These are phyloP conservation scores for Philaethria dido DNA, from an alignment of 2,888 invertebrate species.

Conservation along the genomic window DNA sequence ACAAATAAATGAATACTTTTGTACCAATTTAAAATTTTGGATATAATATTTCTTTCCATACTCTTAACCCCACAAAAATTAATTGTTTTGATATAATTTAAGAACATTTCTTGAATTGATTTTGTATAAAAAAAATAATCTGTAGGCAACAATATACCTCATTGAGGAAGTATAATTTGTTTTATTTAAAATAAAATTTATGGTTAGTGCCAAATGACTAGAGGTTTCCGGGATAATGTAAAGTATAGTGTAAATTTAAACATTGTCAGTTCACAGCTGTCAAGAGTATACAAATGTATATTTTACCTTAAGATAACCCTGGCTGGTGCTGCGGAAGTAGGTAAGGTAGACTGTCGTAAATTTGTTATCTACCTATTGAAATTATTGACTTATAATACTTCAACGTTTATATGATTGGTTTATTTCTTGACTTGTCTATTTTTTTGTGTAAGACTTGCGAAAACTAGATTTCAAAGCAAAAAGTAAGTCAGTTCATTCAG, in stretches of 20 bases:
- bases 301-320: slow-evolving; percentile 41
- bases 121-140: too few relatives aligned
- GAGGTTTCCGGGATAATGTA: slow-evolving; percentile 27
- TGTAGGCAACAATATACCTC: neutral
- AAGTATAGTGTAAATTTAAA: slow-evolving; percentile 21
- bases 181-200: slow-evolving; percentile 24
- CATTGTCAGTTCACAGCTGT: slow-evolving; percentile 8
- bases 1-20: neutral
- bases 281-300: slow-evolving; percentile 22
- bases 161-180: slow-evolving; percentile 2
- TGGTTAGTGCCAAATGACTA: slow-evolving; percentile 32
- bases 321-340: slow-evolving; percentile 34
- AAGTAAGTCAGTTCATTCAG: neutral
- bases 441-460: neutral
- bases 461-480: neutral
- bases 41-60: neutral
- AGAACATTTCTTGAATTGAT: too few relatives aligned
- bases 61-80: neutral
- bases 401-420: neutral
- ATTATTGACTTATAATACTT: slow-evolving; percentile 7
- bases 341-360: slow-evolving; percentile 16
- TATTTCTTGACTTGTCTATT: slow-evolving; percentile 1
- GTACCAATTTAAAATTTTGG: neutral
- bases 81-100: too few relatives aligned
- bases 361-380: slow-evolving; percentile 19